phyloP scores from a whole-genome alignment of 2,113 vertebrate genomes.

The Hippocampus comes region DNA sequence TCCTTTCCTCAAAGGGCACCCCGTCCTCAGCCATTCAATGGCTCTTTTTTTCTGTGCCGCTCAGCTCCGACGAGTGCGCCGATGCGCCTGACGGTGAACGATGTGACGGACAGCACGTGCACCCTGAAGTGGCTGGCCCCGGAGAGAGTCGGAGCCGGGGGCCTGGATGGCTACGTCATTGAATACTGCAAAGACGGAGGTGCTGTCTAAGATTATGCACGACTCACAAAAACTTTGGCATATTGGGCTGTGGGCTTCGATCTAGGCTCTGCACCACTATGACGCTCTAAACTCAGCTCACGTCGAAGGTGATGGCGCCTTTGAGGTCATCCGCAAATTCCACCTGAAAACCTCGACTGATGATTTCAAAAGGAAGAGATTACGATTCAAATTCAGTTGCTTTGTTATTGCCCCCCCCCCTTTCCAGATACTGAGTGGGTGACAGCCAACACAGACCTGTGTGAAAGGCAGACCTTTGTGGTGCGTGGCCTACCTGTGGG shows the following conservation, averaged over 20 bases:
- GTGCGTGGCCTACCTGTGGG: constrained; percentile 82
- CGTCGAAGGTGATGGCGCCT: neutral
- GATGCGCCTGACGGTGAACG: constrained; percentile 75
- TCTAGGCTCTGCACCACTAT: too few species aligned
- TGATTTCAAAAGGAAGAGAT: neutral
- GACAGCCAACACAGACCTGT: constrained; percentile 72
- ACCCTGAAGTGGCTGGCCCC: constrained; percentile 85
- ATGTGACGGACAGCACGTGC: constrained; percentile 82
- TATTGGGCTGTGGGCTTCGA: too few species aligned
- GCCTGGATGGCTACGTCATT: constrained; percentile 85
- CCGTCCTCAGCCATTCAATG: neutral
- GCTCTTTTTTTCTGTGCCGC: neutral
- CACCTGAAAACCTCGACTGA: neutral
- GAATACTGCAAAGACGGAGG: constrained; percentile 88
- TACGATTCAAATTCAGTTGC: constrained; percentile 6
- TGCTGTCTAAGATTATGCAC: constrained; percentile 31
- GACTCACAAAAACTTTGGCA: neutral
- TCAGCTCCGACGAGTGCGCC: constrained; percentile 86
- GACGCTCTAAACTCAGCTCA: too few species aligned
- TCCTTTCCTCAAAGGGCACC: neutral
- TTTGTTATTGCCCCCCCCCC: constrained; percentile 4
- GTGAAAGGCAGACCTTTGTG: constrained; percentile 76
- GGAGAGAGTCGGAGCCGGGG: constrained; percentile 81
- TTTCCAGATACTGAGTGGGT: constrained; percentile 79
- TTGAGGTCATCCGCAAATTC: neutral